These are phyloP conservation scores for Sarcophilus harrisii DNA, from an alignment of 2,797 vertebrate genomes.

Conservation along the genomic window DNA sequence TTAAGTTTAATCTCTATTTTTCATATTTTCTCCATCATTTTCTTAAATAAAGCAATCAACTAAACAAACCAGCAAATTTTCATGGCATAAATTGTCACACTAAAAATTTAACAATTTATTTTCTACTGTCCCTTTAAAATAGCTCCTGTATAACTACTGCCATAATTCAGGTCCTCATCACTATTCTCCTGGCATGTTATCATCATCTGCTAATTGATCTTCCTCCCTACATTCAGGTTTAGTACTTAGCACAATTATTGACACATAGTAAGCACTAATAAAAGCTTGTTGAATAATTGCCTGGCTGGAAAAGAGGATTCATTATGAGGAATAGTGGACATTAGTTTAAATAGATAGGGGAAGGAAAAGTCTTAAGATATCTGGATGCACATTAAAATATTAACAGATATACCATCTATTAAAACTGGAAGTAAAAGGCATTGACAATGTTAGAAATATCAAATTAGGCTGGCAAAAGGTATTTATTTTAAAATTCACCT, in stretches of 20 bases:
- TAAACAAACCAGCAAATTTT: neutral
- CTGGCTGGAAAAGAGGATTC: neutral
- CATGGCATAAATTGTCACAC: neutral
- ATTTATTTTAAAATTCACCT: slow-evolving; percentile 21
- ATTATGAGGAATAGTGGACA: neutral
- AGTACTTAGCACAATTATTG: neutral
- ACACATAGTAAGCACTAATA: neutral
- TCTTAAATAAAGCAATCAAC: neutral
- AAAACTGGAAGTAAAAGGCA: neutral
- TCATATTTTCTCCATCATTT: neutral
- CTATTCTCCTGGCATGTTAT: neutral
- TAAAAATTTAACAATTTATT: neutral
- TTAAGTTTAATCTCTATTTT: neutral
- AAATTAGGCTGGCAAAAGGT: neutral
- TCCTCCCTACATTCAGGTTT: neutral
- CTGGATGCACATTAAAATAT: neutral
- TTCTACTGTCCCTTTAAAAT: neutral
- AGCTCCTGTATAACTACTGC: neutral
- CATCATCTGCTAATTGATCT: neutral
- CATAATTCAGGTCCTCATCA: neutral
- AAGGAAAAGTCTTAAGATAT: neutral
- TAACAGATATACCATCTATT: neutral
- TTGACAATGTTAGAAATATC: neutral
- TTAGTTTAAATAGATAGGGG: neutral
- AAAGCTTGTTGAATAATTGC: neutral